Base-by-base conservation (phyloP, 2,888 invertebrate genomes). In the Lepidonotus clava region DNA sequence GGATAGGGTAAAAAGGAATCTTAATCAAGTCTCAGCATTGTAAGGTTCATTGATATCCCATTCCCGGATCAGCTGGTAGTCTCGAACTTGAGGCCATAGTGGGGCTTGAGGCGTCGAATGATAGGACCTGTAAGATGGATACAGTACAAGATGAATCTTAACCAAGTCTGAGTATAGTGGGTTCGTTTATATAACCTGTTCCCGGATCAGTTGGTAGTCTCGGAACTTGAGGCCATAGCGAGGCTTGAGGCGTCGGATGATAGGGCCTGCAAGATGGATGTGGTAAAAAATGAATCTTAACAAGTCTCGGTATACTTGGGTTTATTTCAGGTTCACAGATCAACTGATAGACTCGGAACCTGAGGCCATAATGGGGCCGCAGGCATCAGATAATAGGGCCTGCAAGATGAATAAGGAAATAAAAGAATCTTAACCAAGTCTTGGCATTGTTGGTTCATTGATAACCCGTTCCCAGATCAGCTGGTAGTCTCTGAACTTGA, bases 121-220 rank as follows among this genome's bases (percentile, higher is more conserved):
- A 80, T 80, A 0, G 46, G 80, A 4, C 80, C 80, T 80, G 21
- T n/a, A n/a, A n/a, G n/a, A n/a, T n/a, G n/a, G n/a, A n/a, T n/a
- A n/a, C n/a, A n/a, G n/a, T n/a, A n/a, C n/a, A n/a, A n/a, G n/a
- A n/a, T n/a, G n/a, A n/a, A n/a, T n/a, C n/a, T n/a, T n/a, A n/a
- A n/a, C n/a, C n/a, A n/a, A n/a, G n/a, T n/a, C n/a, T n/a, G n/a
- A n/a, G n/a, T n/a, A n/a, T n/a, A n/a, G n/a, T n/a, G n/a, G n/a
- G n/a, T n/a, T n/a, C n/a, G n/a, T n/a, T n/a, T n/a, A n/a, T n/a
- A n/a, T n/a, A n/a, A n/a, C n/a, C 41, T 28, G 80, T 8, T 41
- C 51, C 46, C 41, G 24, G 51, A 80, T 80, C 1, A 8, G 46
- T 34, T 32, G 41, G 32, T 80, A 80, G 8, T 80, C 80, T 28